Percentiles rank a stretch among this genome's conserved stretches.
These are phyloP conservation scores for Potamilus streckersoni DNA, from an alignment of 1,140 invertebrate genomes.

Conservation along the genomic window DNA sequence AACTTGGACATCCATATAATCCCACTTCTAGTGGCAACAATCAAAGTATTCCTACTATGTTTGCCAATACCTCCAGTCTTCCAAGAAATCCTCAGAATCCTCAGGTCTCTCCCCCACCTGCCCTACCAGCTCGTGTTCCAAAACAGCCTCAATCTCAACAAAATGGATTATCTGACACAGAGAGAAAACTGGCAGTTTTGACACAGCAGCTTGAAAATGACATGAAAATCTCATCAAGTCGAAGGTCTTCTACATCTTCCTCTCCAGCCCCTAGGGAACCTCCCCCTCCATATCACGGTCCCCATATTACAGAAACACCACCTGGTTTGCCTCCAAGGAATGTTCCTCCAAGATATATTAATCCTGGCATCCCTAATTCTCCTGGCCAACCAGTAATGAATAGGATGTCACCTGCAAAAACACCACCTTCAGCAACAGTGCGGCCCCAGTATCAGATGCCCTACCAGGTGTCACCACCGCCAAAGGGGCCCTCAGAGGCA, in stretches of 20 bases:
- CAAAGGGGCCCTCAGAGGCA: conserved; percentile 65
- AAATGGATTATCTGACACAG: conserved; percentile 59
- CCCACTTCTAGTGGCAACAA: conserved; percentile 2
- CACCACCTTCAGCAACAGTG: conserved; percentile 34
- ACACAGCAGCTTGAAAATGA: conserved; percentile 67
- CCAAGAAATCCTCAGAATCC: conserved; percentile 1
- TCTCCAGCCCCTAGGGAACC: conserved; percentile 42
- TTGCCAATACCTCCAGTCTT: conserved; percentile 19
- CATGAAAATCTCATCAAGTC: conserved; percentile 45
- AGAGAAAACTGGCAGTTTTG: conserved; percentile 66
- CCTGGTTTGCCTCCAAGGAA: conserved; percentile 46
- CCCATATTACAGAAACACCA: conserved; percentile 62
- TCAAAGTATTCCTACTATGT: conserved; percentile 24
- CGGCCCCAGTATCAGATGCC: conserved; percentile 78
- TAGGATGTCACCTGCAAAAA: conserved; percentile 26
- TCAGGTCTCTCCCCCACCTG: conserved; percentile 41
- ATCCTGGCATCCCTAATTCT: not conserved
- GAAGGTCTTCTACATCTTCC: conserved; percentile 37
- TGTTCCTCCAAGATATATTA: conserved; percentile 7
- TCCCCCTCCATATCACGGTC: conserved; percentile 66
- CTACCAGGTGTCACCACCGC: conserved; percentile 81
- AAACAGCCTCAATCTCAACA: conserved; percentile 74
- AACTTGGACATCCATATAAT: too few relatives aligned
- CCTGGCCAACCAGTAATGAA: conserved; percentile 2
- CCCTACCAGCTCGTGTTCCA: conserved; percentile 64